Base-by-base conservation (phyloP, 1,140 invertebrate genomes). In the Papilio helenus region DNA sequence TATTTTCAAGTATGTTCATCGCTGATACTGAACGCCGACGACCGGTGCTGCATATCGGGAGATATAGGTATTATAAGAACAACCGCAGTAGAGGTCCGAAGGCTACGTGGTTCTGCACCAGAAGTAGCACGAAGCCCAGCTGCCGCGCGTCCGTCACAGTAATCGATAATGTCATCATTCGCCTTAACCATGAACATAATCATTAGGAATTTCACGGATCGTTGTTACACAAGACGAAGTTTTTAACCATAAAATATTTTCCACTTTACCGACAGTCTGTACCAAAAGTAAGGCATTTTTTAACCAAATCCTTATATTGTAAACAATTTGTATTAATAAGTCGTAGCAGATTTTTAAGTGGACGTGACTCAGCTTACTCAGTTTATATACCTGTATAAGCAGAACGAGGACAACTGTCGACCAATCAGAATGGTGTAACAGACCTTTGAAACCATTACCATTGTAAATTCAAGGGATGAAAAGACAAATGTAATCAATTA, bases 61-160 rank as follows among this genome's bases (percentile, higher is more conserved):
- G 16, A 0, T 82, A 84, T 71, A 77, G 82, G 3, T 86, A 82
- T 74, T 82, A 84, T 26, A 80, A 72, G 71, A 83, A 86, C 72
- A 82, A 83, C 18, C 80, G 78, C 9, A 83, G 81, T 61, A 49
- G 55, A 12, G 82, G 83, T 0, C 79, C 72, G 7, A 81, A 83
- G 29, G 80, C 83, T 1, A 82, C 78, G 0, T 84, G 83, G 80
- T 84, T 84, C 73, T 84, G 85, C 20, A 81, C 72, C 0, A 65
- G 80, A 58, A 84, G 77, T 42, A 82, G 78, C 61, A 72, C 46
- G 44, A 68, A 74, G 29, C 72, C 65, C 9, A 26, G 61, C 1
- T 86, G 85, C 23, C 77, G 76, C 7, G 85, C 85, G 26, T 85
- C 82, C 8, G 79, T 81, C 34, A 61, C 80, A 10, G 81, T 81